Evolutionary conservation across 1,140 invertebrate species (phyloP).

Genomic region (Aleiodes sp.): DNA sequence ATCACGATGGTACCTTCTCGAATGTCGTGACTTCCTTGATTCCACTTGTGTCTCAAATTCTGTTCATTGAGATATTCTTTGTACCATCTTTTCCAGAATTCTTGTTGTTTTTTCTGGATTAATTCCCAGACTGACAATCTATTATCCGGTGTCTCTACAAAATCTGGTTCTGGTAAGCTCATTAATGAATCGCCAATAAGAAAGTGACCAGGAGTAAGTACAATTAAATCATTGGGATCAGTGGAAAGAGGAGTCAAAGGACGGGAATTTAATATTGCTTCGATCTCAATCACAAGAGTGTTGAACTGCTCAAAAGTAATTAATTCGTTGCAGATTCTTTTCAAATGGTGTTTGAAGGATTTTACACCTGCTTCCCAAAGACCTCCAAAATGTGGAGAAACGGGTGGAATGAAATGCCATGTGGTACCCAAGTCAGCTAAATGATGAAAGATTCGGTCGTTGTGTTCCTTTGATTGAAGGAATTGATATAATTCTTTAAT

Average conservation of each 20-base stretch:
- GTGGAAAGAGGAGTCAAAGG: conserved; percentile 16
- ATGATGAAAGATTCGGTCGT: not conserved
- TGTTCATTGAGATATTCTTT: conserved; percentile 18
- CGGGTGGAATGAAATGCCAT: conserved; percentile 22
- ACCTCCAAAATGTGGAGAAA: conserved; percentile 25
- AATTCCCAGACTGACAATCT: not conserved
- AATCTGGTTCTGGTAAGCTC: conserved; percentile 2
- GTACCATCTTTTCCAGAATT: conserved; percentile 12
- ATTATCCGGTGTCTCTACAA: not conserved
- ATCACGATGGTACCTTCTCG: conserved; percentile 32
- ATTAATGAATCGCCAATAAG: conserved; percentile 12
- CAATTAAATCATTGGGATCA: conserved; percentile 14
- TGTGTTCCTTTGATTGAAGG: not conserved
- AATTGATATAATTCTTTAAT: not conserved
- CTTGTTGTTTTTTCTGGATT: conserved; percentile 3
- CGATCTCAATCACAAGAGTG: conserved; percentile 13
- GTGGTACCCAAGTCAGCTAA: not conserved
- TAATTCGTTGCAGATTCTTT: not conserved
- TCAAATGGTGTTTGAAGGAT: conserved; percentile 24
- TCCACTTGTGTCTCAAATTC: not conserved
- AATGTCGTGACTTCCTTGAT: not conserved
- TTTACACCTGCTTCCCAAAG: conserved; percentile 28
- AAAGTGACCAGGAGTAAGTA: conserved; percentile 14
- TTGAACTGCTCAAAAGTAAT: conserved; percentile 11
- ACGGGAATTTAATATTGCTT: conserved; percentile 16